These are phyloP conservation scores for Cylindroiulus punctatus DNA, from an alignment of 2,888 invertebrate genomes.

Conservation along the genomic window DNA sequence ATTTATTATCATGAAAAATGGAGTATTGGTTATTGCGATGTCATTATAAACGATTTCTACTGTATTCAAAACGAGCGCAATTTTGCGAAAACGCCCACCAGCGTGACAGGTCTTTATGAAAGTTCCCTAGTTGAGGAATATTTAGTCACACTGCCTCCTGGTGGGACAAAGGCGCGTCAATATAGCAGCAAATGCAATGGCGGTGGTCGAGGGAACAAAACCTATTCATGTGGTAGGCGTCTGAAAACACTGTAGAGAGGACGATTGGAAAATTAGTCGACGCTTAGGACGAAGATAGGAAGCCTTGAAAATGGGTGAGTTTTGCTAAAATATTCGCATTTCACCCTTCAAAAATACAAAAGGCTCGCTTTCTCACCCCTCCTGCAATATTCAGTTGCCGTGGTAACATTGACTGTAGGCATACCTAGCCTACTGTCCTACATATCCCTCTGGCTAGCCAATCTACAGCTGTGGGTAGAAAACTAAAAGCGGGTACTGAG, in stretches of 20 bases:
- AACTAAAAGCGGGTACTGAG: not conserved
- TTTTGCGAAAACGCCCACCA: not conserved
- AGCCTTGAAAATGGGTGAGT: not conserved
- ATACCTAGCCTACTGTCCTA: conserved; percentile 19
- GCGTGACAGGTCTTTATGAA: not conserved
- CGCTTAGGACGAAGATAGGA: not conserved
- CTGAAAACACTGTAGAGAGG: not conserved
- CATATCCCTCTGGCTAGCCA: not conserved
- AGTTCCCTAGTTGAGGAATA: not conserved
- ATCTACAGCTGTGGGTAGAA: not conserved
- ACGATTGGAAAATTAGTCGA: not conserved
- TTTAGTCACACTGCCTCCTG: not conserved
- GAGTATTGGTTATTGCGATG: no score
- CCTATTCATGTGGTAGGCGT: not conserved
- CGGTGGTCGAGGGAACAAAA: conserved; percentile 10
- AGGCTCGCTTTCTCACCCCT: not conserved
- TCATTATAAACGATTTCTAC: no score
- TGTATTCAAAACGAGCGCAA: not conserved
- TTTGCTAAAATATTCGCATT: not conserved
- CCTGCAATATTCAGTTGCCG: not conserved
- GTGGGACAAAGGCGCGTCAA: not conserved
- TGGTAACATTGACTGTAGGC: conserved; percentile 14
- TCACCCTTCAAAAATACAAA: not conserved
- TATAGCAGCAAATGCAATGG: conserved; percentile 14
- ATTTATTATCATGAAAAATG: no score